Base-by-base conservation (phyloP, 2,113 vertebrate genomes). In the Pseudopodoces humilis region DNA sequence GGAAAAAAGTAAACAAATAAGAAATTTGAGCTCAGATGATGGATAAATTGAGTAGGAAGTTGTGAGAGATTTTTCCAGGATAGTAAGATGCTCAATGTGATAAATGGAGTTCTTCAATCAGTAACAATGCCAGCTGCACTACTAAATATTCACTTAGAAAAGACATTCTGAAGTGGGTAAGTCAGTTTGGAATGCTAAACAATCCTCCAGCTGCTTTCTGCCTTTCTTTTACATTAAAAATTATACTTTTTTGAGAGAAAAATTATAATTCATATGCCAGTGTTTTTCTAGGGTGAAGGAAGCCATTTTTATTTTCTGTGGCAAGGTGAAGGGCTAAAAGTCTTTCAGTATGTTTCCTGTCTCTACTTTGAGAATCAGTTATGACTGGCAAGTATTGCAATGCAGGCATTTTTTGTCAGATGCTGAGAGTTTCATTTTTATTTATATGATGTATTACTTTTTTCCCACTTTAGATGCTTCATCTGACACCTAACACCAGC, bases 31-130 rank as follows among this genome's bases (percentile, higher is more conserved):
- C 28, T 91, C 80, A 24, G 11, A 56, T 94, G 33, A 68, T 50
- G 74, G 30, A 71, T 84, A 94, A 88, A 94, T 92, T 39, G 46
- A 71, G 37, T 53, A 91, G 44, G 83, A 97, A 95, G 56, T 53
- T 84, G 33, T 63, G 55, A 94, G 50, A 85, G 37, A 89, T 55
- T 94, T 90, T 95, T 97, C 76, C 83, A 94, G 87, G 77, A 94
- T 95, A 95, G 58, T 47, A 72, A 95, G 44, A 76, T 82, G 44
- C 46, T 96, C 88, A 55, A 2, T 88, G 28, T 39, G 75, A 64
- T 87, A 92, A 97, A 39, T 90, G 85, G 84, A 94, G n/a, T 94
- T 94, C 72, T 97, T 97, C 72, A 97, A 93, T 96, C 93, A 96
- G 86, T 86, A 92, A 60, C 86, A 96, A 90, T 93, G 74, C 78